Percentiles rank a stretch among this genome's conserved stretches.
These are phyloP conservation scores for Suricata suricatta DNA, from an alignment of 2,113 vertebrate species.

Conservation along the genomic window DNA sequence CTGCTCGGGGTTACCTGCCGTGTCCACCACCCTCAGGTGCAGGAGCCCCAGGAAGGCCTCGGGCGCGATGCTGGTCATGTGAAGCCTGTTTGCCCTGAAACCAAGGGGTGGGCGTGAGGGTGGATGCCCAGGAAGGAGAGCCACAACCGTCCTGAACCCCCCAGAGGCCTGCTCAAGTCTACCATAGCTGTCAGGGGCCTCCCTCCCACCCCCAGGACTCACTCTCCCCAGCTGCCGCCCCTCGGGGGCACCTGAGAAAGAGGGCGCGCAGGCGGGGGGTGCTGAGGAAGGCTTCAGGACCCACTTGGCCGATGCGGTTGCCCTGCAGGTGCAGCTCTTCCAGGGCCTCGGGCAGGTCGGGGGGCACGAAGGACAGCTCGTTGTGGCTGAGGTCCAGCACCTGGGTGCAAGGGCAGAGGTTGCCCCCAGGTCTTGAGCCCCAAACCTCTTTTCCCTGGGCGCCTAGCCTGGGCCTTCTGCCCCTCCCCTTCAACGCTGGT, in stretches of 20 bases:
- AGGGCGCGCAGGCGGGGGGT: slow-evolving; percentile 70
- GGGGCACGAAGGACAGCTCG: slow-evolving; percentile 80
- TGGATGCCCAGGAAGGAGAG: neutral
- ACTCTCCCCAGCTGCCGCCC: fast-evolving
- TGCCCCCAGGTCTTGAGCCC: neutral
- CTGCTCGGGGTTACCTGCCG: slow-evolving; percentile 64
- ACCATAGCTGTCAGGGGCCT: neutral
- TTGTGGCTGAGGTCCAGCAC: slow-evolving; percentile 83
- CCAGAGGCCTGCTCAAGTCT: neutral
- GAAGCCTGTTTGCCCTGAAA: slow-evolving; percentile 75
- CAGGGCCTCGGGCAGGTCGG: slow-evolving; percentile 79
- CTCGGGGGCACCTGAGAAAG: slow-evolving; percentile 74
- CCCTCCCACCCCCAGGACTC: neutral
- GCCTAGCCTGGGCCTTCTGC: too few relatives aligned
- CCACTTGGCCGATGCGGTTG: slow-evolving; percentile 78
- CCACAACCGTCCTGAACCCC: fast-evolving
- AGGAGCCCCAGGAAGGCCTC: slow-evolving; percentile 75
- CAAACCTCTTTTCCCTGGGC: fast-evolving
- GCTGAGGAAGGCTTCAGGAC: slow-evolving; percentile 75
- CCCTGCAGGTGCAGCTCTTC: slow-evolving; percentile 80
- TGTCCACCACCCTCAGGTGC: slow-evolving; percentile 76
- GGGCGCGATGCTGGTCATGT: slow-evolving; percentile 57
- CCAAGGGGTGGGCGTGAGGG: neutral
- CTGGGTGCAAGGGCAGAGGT: slow-evolving; percentile 32
- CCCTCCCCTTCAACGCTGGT: neutral